Percentiles rank a stretch among this genome's conserved stretches.
phyloP scores from a whole-genome alignment of 1,140 invertebrate genomes.

The Drosophila melanica region DNA sequence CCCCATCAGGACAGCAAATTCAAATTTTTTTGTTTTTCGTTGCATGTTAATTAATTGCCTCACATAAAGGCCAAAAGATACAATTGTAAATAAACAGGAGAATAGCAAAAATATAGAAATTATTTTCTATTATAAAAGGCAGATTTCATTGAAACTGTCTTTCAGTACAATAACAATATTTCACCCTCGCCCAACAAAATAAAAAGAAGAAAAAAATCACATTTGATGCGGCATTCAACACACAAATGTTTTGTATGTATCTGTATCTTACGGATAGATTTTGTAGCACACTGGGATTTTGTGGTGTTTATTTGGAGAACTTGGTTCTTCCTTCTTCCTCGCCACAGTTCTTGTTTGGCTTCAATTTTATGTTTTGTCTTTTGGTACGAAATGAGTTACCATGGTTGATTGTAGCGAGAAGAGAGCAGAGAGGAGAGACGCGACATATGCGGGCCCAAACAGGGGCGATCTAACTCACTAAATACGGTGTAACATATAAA shows the following conservation, averaged over 20 bases:
- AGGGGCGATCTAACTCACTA: constrained; percentile 20
- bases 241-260: constrained; percentile 36
- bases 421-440: constrained; percentile 4
- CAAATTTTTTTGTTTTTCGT: constrained; percentile 24
- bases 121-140: constrained; percentile 33
- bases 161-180: constrained; percentile 50
- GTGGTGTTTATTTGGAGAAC: constrained; percentile 40
- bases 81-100: constrained; percentile 28
- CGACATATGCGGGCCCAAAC: constrained; percentile 35
- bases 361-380: constrained; percentile 44
- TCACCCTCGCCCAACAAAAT: constrained; percentile 53
- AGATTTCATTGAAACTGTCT: constrained; percentile 42
- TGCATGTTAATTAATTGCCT: constrained; percentile 50
- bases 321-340: constrained; percentile 29
- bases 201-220: constrained; percentile 13
- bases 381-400: constrained; percentile 8
- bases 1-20: constrained; percentile 12
- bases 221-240: constrained; percentile 38
- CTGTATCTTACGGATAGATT: constrained; percentile 49
- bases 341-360: constrained; percentile 53
- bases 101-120: constrained; percentile 28
- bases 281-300: constrained; percentile 52
- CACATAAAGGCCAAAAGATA: constrained; percentile 5
- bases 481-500: constrained; percentile 1
- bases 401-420: not conserved